Evolutionary conservation across 2,113 vertebrate species (phyloP), one percentile per base, ranked within the genome.

Genomic region (Edolisoma coerulescens): DNA sequence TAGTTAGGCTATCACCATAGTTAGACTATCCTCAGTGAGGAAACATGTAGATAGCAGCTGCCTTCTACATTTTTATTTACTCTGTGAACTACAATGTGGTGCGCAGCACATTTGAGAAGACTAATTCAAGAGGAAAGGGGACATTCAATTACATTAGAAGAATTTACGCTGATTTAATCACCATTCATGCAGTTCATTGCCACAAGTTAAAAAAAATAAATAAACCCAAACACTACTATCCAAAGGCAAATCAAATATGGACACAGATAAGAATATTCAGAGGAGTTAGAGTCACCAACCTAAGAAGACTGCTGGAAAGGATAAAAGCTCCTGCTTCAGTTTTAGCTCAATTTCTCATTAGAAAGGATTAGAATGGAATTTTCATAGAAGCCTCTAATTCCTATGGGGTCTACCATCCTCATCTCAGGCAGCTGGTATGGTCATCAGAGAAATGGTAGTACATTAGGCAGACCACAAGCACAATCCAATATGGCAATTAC

Each of bases 341-440:
- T 95, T 92, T 74, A 96, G 89, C 61, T 95, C 95, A 91, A 70
- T 92, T 97, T 96, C 94, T 97, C 94, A 96, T 93, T 96, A 96
- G 81, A 93, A 85, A 54, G 89, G 89, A 97, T 96, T 93, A 96
- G 87, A 94, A 94, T 53, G 65, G 96, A 96, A 95, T 93, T 95
- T 94, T 96, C 57, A 69, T 89, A 89, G 87, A 89, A 93, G 87
- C 54, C 67, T 91, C 81, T 91, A 94, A 95, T 95, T 95, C 93
- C 78, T 94, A 5, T 35, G 91, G 57, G 95, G 50, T 91, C 78
- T 87, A 85, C 73, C 74, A 85, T 85, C 89, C 54, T 96, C 53
- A 79, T 91, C 84, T 93, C 74, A 94, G 90, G 93, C 93, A 95
- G 91, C 94, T 97, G 94, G 87, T 78, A 84, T 39, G 87, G 91